Conservation (phyloP, 2,797 vertebrate species). For the Sebastiscus tertius region DNA sequence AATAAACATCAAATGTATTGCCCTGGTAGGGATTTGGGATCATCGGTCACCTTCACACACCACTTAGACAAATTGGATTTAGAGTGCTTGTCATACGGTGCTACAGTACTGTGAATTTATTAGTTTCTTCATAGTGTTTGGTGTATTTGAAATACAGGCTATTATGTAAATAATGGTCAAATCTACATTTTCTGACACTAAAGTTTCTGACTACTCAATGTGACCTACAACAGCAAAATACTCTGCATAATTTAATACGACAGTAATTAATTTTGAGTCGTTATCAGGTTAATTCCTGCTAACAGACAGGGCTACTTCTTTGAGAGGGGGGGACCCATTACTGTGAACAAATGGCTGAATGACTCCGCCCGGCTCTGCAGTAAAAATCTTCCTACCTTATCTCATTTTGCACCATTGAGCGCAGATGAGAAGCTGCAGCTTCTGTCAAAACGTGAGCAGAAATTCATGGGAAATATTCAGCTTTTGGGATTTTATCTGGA, state of each 20-base stretch:
- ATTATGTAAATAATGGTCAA: neutral
- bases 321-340: constrained; percentile 14
- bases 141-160: neutral
- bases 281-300: constrained; percentile 30
- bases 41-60: neutral
- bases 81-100: neutral
- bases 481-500: neutral
- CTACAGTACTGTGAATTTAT: neutral
- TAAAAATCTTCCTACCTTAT: constrained; percentile 12
- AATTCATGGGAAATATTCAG: neutral
- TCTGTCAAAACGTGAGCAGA: neutral
- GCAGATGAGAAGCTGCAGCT: neutral
- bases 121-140: neutral
- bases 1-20: neutral
- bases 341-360: constrained; percentile 20
- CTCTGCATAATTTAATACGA: neutral
- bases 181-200: neutral
- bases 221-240: neutral
- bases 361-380: constrained; percentile 3
- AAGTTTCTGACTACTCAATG: neutral
- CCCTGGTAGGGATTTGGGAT: neutral
- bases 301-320: neutral
- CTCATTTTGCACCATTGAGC: neutral
- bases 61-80: neutral
- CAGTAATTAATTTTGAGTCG: constrained; percentile 23